Conservation (phyloP, 37 sponge, comb jelly and placozoan species). For the Chondrosia reniformis region DNA sequence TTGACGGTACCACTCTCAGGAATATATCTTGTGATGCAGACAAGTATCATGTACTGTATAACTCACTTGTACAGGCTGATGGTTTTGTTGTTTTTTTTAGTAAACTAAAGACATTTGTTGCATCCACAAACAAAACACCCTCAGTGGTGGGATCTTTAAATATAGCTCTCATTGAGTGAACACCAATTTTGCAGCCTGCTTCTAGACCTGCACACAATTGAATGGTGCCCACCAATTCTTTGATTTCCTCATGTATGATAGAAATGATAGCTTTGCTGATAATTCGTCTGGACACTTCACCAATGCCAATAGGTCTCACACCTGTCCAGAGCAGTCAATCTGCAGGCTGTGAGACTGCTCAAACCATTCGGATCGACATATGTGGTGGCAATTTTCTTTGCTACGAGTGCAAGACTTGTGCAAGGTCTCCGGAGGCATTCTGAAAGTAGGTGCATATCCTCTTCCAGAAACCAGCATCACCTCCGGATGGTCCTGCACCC, state of each 20-base stretch:
- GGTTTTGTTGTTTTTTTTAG: too few species aligned
- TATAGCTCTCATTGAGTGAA: constrained; percentile 9
- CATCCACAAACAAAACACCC: constrained; percentile 5
- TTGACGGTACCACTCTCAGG: too few species aligned
- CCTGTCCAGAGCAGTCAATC: constrained; percentile 17
- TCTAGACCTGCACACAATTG: constrained; percentile 25
- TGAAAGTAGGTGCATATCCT: constrained; percentile 5
- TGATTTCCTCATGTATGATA: not conserved
- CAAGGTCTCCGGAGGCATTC: constrained; percentile 7
- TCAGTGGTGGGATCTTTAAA: not conserved
- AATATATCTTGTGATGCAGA: too few species aligned
- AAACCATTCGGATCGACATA: constrained; percentile 16
- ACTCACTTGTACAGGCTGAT: too few species aligned
- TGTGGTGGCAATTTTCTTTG: not conserved
- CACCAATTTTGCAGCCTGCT: not conserved
- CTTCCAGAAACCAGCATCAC: constrained; percentile 16
- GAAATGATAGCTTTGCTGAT: constrained; percentile 7
- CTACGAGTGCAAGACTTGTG: not conserved
- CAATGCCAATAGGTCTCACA: constrained; percentile 19
- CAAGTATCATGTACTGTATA: too few species aligned
- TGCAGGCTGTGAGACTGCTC: constrained; percentile 1
- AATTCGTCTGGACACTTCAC: constrained; percentile 4
- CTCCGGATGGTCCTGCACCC: constrained; percentile 4
- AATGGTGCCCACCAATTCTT: not conserved
- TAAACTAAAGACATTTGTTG: constrained; percentile 14